Evolutionary conservation across 2,888 invertebrate species (phyloP).

Genomic region (Drosophila conformis): DNA sequence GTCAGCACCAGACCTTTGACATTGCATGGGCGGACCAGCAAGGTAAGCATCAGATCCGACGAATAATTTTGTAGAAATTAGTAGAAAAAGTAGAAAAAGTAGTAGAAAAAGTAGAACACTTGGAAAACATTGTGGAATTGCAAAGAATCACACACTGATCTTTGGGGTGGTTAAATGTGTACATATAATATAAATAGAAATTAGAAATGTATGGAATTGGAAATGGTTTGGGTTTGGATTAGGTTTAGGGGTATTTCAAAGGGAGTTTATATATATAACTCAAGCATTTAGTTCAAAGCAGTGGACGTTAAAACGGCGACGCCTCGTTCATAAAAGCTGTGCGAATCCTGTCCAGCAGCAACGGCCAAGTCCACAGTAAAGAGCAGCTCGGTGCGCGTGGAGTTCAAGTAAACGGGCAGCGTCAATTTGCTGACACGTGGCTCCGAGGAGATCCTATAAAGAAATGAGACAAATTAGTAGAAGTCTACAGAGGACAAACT

Average conservation of each 20-base stretch:
- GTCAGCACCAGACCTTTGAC: constrained; percentile 45
- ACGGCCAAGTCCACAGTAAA: constrained; percentile 98
- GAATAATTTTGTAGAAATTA: constrained; percentile 6
- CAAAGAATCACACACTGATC: constrained; percentile 7
- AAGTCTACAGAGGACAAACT: not conserved
- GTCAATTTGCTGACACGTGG: constrained; percentile 89
- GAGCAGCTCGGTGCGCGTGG: constrained; percentile 96
- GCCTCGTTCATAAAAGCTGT: constrained; percentile 99
- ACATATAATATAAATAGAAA: constrained; percentile 18
- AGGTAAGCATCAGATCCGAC: constrained; percentile 19
- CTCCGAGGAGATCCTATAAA: constrained; percentile 84
- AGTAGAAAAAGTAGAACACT: too few species aligned
- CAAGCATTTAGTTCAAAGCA: constrained; percentile 89
- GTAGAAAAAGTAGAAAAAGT: too few species aligned
- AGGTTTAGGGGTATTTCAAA: not conserved
- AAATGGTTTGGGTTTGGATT: not conserved
- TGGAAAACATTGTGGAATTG: not conserved
- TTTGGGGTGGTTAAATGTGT: constrained; percentile 42
- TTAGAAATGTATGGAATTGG: not conserved
- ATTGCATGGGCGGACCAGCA: constrained; percentile 61
- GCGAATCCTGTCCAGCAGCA: constrained; percentile 95
- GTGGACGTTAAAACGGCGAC: constrained; percentile 98
- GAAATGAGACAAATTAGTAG: constrained; percentile 20
- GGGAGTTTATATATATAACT: not conserved
- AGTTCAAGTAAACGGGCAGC: constrained; percentile 98